Conservation (phyloP, 2,888 invertebrate species). For the Dolichomitus sp. region DNA sequence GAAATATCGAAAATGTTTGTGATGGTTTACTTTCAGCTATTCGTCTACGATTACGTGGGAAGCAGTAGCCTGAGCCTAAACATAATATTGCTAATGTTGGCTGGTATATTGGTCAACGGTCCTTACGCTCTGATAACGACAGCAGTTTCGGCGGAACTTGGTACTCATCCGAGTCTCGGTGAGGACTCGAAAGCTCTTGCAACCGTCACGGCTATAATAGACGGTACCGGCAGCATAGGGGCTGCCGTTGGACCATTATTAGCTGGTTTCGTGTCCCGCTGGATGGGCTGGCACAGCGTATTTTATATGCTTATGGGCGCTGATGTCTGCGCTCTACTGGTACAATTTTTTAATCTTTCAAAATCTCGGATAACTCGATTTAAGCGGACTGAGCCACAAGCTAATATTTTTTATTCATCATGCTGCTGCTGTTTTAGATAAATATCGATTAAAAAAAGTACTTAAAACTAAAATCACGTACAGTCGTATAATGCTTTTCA, state of each 20-base stretch:
- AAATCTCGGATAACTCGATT: no score
- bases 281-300: conserved; percentile 93
- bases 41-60: conserved; percentile 93
- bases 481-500: no score
- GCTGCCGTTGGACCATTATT: conserved; percentile 97
- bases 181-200: conserved; percentile 96
- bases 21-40: conserved; percentile 88
- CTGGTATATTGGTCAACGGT: conserved; percentile 96
- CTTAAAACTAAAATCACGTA: no score
- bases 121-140: conserved; percentile 99
- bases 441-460: no score
- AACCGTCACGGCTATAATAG: conserved; percentile 99
- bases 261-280: conserved; percentile 92
- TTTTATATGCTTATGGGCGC: conserved; percentile 96
- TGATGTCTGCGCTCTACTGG: conserved; percentile 92
- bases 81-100: conserved; percentile 90
- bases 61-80: conserved; percentile 89
- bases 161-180: conserved; percentile 94
- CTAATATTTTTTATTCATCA: no score
- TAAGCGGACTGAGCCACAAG: no score
- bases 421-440: no score
- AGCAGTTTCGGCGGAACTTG: conserved; percentile 97
- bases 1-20: not conserved
- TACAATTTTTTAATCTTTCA: conserved; percentile 80
- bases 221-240: conserved; percentile 97